A percentile compares a stretch with the other conserved stretches of the same genome.
These are phyloP conservation scores for Pardalotus punctatus DNA, from an alignment of 2,113 vertebrate species.

Conservation along the genomic window DNA sequence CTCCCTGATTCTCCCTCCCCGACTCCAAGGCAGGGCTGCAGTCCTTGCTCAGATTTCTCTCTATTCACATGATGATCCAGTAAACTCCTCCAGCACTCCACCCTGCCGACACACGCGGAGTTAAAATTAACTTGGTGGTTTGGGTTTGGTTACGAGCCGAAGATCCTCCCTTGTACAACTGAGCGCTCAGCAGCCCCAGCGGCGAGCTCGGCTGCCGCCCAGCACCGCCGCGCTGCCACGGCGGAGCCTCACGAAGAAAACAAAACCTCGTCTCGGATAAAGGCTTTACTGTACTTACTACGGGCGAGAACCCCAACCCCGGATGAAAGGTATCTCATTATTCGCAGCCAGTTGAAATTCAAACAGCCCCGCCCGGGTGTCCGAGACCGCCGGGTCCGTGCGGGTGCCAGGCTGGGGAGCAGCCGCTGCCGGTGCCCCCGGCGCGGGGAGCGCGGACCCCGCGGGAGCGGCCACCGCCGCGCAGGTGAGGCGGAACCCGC, in stretches of 20 bases:
- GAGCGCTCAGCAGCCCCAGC: background rate
- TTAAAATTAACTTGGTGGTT: background rate
- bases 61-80: background rate
- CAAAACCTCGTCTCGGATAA: background rate
- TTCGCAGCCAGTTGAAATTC: background rate
- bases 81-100: background rate
- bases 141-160: background rate
- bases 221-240: background rate
- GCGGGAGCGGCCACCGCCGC: background rate
- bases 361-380: accelerated
- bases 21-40: background rate
- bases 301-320: background rate
- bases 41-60: background rate
- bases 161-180: background rate
- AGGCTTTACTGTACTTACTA: background rate
- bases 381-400: accelerated
- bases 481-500: background rate
- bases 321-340: background rate
- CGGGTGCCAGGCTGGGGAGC: background rate
- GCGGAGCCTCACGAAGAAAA: background rate
- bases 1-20: background rate
- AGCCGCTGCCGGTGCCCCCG: background rate
- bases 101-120: background rate
- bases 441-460: background rate
- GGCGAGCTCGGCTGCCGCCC: background rate